Percentiles rank a stretch among this genome's conserved stretches.
Conservation (phyloP, 2,888 invertebrate genomes). For the Nematopogon swammerdamellus region DNA sequence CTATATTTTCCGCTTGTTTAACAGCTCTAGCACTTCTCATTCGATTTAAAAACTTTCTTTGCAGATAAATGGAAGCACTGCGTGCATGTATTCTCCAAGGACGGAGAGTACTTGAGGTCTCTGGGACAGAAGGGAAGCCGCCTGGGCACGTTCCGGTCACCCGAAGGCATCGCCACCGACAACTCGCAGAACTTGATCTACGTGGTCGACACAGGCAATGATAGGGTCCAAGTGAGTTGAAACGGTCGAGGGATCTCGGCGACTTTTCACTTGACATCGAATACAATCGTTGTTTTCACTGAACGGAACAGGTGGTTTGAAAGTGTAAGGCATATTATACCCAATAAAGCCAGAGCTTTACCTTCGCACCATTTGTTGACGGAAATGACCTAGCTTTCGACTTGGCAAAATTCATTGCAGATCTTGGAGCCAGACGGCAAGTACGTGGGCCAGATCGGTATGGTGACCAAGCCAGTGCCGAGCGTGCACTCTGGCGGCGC, state of each 20-base stretch:
- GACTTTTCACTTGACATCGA: too few species aligned
- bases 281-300: too few species aligned
- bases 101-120: conserved; percentile 55
- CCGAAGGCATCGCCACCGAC: conserved; percentile 68
- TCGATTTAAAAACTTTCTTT: too few species aligned
- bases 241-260: too few species aligned
- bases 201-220: conserved; percentile 77
- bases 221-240: conserved; percentile 58
- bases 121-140: conserved; percentile 65
- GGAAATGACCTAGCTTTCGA: neutral
- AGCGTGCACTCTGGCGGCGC: conserved; percentile 22
- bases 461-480: conserved; percentile 30
- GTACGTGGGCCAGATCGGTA: conserved; percentile 60
- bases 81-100: conserved; percentile 64
- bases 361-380: too few species aligned
- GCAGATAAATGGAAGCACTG: conserved; percentile 69
- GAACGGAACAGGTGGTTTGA: too few species aligned
- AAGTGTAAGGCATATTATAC: too few species aligned
- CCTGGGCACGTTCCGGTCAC: conserved; percentile 62
- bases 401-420: conserved; percentile 18
- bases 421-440: conserved; percentile 57
- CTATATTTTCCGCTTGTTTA: too few species aligned
- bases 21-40: too few species aligned
- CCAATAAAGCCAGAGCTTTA: too few species aligned
- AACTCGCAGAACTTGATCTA: conserved; percentile 57